phyloP scores from a whole-genome alignment of 2,797 vertebrate genomes.

The Micrastur ruficollis region DNA sequence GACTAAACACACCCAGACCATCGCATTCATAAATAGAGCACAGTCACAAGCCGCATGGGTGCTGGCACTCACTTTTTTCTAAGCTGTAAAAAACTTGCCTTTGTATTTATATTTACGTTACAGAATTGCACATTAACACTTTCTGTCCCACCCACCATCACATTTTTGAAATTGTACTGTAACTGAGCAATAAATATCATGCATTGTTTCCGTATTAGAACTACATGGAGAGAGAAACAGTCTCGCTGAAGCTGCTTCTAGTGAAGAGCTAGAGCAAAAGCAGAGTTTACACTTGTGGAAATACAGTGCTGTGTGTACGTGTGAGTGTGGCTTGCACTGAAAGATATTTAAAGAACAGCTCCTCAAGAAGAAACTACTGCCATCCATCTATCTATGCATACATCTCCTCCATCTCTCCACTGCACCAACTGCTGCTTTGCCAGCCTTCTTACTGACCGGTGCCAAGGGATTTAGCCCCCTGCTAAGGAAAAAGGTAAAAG shows the following conservation, averaged over 20 bases:
- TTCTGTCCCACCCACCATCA: neutral
- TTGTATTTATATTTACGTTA: neutral
- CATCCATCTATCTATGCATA: neutral
- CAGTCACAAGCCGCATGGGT: neutral
- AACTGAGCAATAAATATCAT: neutral
- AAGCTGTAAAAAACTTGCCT: neutral
- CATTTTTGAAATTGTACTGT: neutral
- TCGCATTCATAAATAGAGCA: neutral
- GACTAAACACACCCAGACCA: neutral
- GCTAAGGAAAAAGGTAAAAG: neutral
- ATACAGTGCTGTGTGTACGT: neutral
- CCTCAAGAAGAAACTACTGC: neutral
- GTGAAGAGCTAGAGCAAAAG: neutral
- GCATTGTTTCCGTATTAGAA: neutral
- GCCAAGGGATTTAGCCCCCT: neutral
- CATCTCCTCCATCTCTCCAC: neutral
- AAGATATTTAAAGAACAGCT: neutral
- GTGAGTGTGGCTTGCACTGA: neutral
- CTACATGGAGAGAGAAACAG: neutral
- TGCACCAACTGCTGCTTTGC: neutral
- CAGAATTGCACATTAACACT: neutral
- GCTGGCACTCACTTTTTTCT: neutral
- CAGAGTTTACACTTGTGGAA: neutral
- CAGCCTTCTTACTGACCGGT: neutral
- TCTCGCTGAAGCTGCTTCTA: neutral